Evolutionary conservation across 2,113 vertebrate species (phyloP).

Genomic region (Tragulus kanchil): DNA sequence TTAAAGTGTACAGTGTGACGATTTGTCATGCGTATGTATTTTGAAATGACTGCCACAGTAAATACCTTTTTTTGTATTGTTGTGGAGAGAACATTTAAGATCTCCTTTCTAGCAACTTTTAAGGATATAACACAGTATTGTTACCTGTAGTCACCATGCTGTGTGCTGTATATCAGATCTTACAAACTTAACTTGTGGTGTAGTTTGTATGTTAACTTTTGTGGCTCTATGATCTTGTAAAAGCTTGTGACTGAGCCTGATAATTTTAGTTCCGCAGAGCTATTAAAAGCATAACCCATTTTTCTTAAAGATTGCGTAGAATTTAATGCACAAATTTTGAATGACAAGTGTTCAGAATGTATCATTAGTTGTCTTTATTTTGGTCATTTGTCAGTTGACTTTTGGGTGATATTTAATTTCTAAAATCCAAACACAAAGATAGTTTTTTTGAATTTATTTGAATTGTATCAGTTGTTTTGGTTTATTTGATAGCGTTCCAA

Average conservation of each 20-base stretch:
- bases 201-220: conserved; percentile 43
- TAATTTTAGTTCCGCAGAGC: conserved; percentile 46
- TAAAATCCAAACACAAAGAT: conserved; percentile 25
- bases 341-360: conserved; percentile 24
- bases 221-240: conserved; percentile 42
- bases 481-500: conserved; percentile 49
- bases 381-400: conserved; percentile 40
- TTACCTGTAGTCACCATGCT: conserved; percentile 33
- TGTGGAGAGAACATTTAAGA: conserved; percentile 16
- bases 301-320: conserved; percentile 54
- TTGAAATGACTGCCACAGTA: neutral
- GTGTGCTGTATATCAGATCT: conserved; percentile 13
- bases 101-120: neutral
- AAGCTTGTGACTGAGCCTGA: conserved; percentile 40
- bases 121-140: neutral
- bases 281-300: neutral
- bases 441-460: conserved; percentile 35
- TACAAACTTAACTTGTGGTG: conserved; percentile 10
- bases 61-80: neutral
- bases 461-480: conserved; percentile 29
- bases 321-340: conserved; percentile 50
- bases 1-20: neutral
- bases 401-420: conserved; percentile 36
- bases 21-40: neutral
- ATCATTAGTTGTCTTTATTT: conserved; percentile 54